Base-by-base conservation (phyloP, 1,140 invertebrate genomes). In the Sweltsa coloradensis region DNA sequence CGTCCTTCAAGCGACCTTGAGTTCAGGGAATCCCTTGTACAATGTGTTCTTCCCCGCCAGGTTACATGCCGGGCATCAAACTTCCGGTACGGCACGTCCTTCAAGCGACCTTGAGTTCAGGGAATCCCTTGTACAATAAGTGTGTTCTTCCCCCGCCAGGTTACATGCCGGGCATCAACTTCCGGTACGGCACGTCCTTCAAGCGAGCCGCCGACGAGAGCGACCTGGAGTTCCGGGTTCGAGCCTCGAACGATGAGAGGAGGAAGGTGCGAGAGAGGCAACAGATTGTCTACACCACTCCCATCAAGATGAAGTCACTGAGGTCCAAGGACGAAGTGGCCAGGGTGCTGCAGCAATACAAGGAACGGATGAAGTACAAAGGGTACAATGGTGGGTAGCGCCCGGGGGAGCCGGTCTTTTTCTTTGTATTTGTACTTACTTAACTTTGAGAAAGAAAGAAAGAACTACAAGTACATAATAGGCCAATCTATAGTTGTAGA, bases 191-290 rank as follows among this genome's bases (percentile, higher is more conserved):
- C 6, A 72, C 79, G 60, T 77, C 81, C 2, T 83, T 81, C 55
- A 74, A 74, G 51, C 70, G 70, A 51, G 73, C 79, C 4, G 79
- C 79, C 2, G 79, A 82, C 59, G 78, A 80, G 55, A 79, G 79
- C 52, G 75, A 78, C 55, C 68, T 68, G 26, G 75, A 81, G 49
- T 81, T 81, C 64, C 64, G 65, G 1, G 68, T 16, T 5, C 7
- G 43, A 29, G 27, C 27, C 22, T 27, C 26, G 9, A 19, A 34
- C 16, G 43, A 49, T n/a, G 9, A 50, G 42, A 7, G 22, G 18
- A 47, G 43, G 29, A 34, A 27, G 21, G 47, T 47, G 19, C 18
- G 31, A 22, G 51, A 53, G 7, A 39, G 50, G 2, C 19, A 16
- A 2, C 29, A 52, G 26, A 46, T 71, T 24, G 70, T 69, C 0